Percentiles rank a stretch among this genome's conserved stretches.
These are phyloP conservation scores for Pseudococcus viburni DNA, from an alignment of 2,888 invertebrate species.

Conservation along the genomic window DNA sequence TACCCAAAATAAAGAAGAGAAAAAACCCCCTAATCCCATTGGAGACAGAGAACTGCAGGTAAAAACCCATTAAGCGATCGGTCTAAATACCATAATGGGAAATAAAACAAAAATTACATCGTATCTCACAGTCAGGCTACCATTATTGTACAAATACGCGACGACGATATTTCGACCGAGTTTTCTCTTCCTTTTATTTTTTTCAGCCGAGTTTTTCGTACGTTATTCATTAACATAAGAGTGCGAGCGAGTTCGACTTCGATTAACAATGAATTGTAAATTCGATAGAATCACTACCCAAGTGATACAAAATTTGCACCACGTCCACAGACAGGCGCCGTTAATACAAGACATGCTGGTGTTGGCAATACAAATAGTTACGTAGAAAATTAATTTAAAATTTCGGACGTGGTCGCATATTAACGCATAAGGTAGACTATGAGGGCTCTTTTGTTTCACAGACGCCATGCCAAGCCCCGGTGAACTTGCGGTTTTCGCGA, in stretches of 20 bases:
- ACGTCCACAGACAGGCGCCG: slow-evolving; percentile 35
- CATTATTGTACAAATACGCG: slow-evolving; percentile 1
- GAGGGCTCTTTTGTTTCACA: slow-evolving; percentile 5
- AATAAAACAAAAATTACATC: background rate
- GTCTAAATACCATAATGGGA: background rate
- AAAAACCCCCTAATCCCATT: background rate
- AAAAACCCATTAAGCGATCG: slow-evolving; percentile 6
- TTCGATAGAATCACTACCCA: background rate
- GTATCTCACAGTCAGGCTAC: background rate
- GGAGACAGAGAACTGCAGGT: background rate
- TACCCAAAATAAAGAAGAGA: background rate
- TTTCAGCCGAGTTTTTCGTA: background rate
- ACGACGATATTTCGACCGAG: background rate
- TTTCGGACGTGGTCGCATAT: background rate
- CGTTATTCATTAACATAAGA: background rate
- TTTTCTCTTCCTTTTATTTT: background rate
- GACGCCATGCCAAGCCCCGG: slow-evolving; percentile 11
- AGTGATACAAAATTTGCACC: slow-evolving; percentile 27
- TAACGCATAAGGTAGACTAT: background rate
- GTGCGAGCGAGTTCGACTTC: background rate
- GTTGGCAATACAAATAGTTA: background rate
- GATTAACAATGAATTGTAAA: slow-evolving; percentile 19
- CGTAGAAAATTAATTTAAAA: slow-evolving; percentile 6
- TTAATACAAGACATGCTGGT: background rate
- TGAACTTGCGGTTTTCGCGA: background rate